These are phyloP conservation scores for Sialis fuliginosa DNA, from an alignment of 2,888 invertebrate species.

Conservation along the genomic window DNA sequence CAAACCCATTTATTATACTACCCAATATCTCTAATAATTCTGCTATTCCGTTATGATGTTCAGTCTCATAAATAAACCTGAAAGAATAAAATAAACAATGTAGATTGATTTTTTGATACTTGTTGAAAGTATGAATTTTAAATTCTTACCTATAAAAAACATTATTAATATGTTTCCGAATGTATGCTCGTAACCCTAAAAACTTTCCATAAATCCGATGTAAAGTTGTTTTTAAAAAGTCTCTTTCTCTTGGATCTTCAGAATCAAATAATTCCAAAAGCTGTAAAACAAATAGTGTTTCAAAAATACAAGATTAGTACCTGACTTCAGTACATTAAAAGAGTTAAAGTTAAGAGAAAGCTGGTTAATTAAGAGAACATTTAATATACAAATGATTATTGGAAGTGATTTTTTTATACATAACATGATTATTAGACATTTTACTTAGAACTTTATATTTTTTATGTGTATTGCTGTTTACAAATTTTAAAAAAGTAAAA, in stretches of 20 bases:
- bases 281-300: conserved; percentile 26
- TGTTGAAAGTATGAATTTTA: not conserved
- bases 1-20: conserved; percentile 98
- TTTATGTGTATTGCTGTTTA: too few relatives aligned
- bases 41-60: conserved; percentile 94
- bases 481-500: too few relatives aligned
- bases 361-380: not conserved
- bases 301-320: not conserved
- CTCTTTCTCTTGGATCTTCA: conserved; percentile 90
- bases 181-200: conserved; percentile 86
- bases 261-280: conserved; percentile 91
- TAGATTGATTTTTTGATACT: not conserved
- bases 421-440: too few relatives aligned
- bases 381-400: not conserved
- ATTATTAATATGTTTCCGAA: conserved; percentile 96
- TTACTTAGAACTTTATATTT: too few relatives aligned
- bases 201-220: conserved; percentile 98
- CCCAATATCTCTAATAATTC: conserved; percentile 93
- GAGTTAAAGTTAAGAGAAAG: not conserved
- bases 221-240: conserved; percentile 93
- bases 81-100: not conserved
- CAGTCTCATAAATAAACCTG: conserved; percentile 98
- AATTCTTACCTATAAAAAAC: conserved; percentile 66
- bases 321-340: not conserved
- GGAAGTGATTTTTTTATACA: too few relatives aligned